Conservation (phyloP, 2,797 vertebrate species). For the Chrosomus eos region DNA sequence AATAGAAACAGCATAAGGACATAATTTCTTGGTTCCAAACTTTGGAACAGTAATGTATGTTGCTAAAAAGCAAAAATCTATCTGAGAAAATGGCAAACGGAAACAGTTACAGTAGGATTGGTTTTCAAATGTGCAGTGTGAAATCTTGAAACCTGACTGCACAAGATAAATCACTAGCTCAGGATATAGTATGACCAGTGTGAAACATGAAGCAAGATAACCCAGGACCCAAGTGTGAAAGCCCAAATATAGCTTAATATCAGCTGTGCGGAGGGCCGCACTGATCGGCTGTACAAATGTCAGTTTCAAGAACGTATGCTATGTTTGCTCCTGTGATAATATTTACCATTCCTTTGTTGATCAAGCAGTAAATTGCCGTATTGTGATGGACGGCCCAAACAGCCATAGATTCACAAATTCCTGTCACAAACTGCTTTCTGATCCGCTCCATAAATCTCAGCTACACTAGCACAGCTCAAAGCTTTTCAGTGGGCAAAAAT, state of each 20-base stretch:
- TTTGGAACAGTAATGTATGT: background rate
- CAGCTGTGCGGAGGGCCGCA: background rate
- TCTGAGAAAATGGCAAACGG: background rate
- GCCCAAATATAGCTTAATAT: background rate
- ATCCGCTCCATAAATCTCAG: constrained; percentile 42
- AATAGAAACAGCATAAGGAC: background rate
- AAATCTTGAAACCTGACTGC: background rate
- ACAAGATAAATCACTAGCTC: background rate
- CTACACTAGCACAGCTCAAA: constrained; percentile 19
- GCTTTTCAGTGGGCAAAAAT: constrained; percentile 26
- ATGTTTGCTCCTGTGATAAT: constrained; percentile 3
- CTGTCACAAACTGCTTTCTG: constrained; percentile 39
- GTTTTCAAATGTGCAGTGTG: background rate
- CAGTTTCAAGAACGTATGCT: background rate
- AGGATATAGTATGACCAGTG: background rate
- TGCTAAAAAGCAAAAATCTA: background rate
- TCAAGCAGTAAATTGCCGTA: constrained; percentile 26
- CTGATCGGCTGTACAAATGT: constrained; percentile 3
- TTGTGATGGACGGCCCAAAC: background rate
- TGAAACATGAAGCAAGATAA: constrained; percentile 27
- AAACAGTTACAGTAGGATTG: background rate
- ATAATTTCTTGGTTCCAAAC: background rate
- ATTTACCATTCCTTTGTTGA: constrained; percentile 34
- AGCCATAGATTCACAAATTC: constrained; percentile 33
- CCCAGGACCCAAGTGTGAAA: background rate